Evolutionary conservation across 2,888 invertebrate genomes (phyloP).

Genomic region (Odontocolon sp.): DNA sequence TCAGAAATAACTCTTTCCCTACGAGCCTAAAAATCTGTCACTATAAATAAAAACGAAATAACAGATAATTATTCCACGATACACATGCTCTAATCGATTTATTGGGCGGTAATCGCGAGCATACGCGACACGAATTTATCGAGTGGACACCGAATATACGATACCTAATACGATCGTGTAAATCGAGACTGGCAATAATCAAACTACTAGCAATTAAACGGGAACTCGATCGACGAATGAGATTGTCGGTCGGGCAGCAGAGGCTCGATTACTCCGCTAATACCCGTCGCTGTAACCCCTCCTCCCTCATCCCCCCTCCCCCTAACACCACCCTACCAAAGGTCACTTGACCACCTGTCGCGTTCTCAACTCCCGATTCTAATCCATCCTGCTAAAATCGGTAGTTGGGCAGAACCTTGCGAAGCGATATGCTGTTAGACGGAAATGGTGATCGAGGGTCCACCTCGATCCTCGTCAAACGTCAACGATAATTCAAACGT

Average conservation of each 20-base stretch:
- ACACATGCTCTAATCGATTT: too few species aligned
- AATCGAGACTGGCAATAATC: conserved; percentile 49
- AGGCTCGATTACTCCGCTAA: conserved; percentile 54
- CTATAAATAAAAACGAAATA: neutral
- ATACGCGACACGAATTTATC: neutral
- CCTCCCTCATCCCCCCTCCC: too few species aligned
- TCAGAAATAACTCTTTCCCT: conserved; percentile 47
- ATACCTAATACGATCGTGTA: neutral
- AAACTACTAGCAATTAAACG: conserved; percentile 38
- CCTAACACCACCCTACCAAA: too few species aligned
- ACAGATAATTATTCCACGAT: neutral
- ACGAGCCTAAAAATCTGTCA: neutral
- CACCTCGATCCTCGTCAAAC: conserved; percentile 10
- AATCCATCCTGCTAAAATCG: conserved; percentile 36
- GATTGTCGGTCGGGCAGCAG: conserved; percentile 25
- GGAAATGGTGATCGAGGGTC: neutral
- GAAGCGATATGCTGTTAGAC: neutral
- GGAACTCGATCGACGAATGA: conserved; percentile 38
- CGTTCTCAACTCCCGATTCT: conserved; percentile 53
- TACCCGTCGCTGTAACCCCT: conserved; percentile 42
- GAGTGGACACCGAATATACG: neutral
- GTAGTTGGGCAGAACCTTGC: conserved; percentile 21
- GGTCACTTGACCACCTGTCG: conserved; percentile 60
- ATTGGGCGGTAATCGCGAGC: too few species aligned
- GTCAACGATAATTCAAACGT: neutral